A percentile compares a stretch with the other conserved stretches of the same genome.
Conservation (phyloP, 2,888 invertebrate species). For the Automeris io region DNA sequence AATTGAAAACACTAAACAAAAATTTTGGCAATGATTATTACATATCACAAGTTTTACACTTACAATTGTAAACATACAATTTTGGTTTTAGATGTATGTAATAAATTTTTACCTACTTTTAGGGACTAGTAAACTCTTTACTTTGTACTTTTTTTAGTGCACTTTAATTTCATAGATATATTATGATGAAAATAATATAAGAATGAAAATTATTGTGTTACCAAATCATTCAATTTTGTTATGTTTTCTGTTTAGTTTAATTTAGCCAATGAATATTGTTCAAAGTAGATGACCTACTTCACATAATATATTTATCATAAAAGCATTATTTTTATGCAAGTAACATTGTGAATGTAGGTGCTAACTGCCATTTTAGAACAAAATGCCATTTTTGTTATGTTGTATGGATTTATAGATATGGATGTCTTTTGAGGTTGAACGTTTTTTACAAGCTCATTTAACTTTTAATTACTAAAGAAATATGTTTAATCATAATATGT, state of each 20-base stretch:
- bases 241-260: constrained; percentile 9
- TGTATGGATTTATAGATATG: constrained; percentile 5
- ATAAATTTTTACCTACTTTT: not conserved
- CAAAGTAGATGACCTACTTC: not conserved
- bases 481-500: not conserved
- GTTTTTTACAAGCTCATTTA: constrained; percentile 3
- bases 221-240: constrained; percentile 7
- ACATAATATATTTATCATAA: not conserved
- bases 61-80: not conserved
- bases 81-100: not conserved
- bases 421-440: not conserved
- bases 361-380: constrained; percentile 7
- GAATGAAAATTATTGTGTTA: constrained; percentile 2
- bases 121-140: not conserved
- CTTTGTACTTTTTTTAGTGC: not conserved
- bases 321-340: constrained; percentile 10
- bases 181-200: not conserved
- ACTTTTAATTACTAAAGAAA: not conserved
- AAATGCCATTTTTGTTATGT: constrained; percentile 6
- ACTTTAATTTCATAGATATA: not conserved
- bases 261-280: constrained; percentile 3
- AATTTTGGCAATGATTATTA: not conserved
- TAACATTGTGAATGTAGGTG: not conserved
- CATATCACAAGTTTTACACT: not conserved
- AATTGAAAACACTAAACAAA: no score